phyloP scores from a whole-genome alignment of 2,113 vertebrate species.

The Orthochromis malagaraziensis region DNA sequence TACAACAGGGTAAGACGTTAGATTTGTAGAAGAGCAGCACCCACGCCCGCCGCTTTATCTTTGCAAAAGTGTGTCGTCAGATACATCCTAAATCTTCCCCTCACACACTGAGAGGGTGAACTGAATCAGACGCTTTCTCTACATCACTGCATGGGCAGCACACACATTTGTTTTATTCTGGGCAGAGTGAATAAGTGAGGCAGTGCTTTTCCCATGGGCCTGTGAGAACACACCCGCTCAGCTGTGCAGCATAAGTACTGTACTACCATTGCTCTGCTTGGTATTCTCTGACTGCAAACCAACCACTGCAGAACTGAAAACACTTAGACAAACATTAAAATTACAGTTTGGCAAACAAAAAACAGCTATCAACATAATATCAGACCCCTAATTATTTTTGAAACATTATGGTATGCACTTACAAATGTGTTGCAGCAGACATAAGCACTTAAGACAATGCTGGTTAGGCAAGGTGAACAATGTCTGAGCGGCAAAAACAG shows the following conservation, averaged over 20 bases:
- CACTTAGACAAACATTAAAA: background rate
- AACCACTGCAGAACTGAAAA: background rate
- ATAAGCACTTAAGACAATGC: background rate
- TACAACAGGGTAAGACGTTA: background rate
- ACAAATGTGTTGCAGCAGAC: background rate
- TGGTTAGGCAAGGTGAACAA: background rate
- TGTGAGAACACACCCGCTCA: constrained; percentile 30
- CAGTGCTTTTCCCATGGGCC: constrained; percentile 19
- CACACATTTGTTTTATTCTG: constrained; percentile 35
- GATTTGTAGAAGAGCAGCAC: background rate
- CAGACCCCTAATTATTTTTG: background rate
- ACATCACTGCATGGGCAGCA: constrained; percentile 16
- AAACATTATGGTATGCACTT: background rate
- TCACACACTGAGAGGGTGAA: background rate
- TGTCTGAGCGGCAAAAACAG: background rate
- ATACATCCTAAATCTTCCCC: background rate
- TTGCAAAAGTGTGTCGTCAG: background rate
- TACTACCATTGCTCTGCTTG: background rate
- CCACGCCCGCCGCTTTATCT: background rate
- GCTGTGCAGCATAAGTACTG: constrained; percentile 25
- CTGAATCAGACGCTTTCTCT: constrained; percentile 18
- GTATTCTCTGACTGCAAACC: constrained; percentile 4
- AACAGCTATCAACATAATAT: background rate
- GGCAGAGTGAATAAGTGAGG: constrained; percentile 17
- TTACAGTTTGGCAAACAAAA: background rate